Evolutionary conservation across 2,797 vertebrate genomes (phyloP).

Genomic region (Choloepus didactylus): DNA sequence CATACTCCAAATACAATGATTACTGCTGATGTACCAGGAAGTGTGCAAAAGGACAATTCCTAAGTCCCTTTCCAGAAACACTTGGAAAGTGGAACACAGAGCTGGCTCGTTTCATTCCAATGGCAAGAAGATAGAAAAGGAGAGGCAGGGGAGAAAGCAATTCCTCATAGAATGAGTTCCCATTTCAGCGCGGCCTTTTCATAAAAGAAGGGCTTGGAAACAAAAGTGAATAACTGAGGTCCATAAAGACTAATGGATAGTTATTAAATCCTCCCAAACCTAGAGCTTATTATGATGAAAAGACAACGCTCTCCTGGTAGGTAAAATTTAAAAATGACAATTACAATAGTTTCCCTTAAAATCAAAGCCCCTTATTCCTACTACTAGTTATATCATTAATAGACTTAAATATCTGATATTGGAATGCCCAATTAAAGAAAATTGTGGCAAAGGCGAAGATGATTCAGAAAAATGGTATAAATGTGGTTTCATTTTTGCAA

Average conservation of each 20-base stretch:
- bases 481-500: not conserved
- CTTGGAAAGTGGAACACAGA: not conserved
- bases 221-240: not conserved
- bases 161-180: not conserved
- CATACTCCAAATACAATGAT: not conserved
- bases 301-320: not conserved
- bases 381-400: constrained; percentile 3
- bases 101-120: not conserved
- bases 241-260: not conserved
- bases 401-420: not conserved
- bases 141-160: not conserved
- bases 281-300: not conserved
- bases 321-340: constrained; percentile 24
- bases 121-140: constrained; percentile 13
- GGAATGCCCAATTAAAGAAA: constrained; percentile 25
- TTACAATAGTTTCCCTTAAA: not conserved
- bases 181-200: not conserved
- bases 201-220: not conserved
- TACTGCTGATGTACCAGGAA: not conserved
- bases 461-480: not conserved
- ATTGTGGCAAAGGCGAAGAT: not conserved
- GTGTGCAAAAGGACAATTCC: not conserved
- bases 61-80: constrained; percentile 56
- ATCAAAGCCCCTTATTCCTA: not conserved
- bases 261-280: not conserved